Base-by-base conservation (phyloP, 1,140 invertebrate genomes). In the Telenomus remus region DNA sequence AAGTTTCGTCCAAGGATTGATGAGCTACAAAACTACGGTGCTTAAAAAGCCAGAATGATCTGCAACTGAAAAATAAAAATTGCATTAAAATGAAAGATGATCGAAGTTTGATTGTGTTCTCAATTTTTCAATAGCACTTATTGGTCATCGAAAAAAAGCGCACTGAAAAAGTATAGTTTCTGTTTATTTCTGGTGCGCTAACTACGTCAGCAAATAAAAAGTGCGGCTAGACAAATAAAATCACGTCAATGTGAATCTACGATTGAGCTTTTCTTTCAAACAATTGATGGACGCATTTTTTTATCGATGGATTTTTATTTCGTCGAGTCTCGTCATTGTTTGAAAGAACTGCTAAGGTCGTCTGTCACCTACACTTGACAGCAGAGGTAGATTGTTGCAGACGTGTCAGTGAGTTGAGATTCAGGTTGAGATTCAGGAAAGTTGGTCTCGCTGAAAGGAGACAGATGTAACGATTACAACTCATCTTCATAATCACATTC, bases 371-470 rank as follows among this genome's bases (percentile, higher is more conserved):
- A 90, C 89, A 88, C 84, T 89, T 89, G 81, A 27, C 19, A 27
- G 86, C 84, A 82, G 85, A 88, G 88, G 92, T 91, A 81, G 93
- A 91, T 89, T 94, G 94, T 90, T 95, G 94, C 86, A 94, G 93
- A 90, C 95, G 92, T 82, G 86, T 85, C 90, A 95, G 91, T 84
- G 94, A 93, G 91, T 96, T 96, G 89, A 96, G 92, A 91, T 96
- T 96, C 90, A 96, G 91, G 91, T 94, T 96, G 88, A 97, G 92
- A 93, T 97, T 97, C 90, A 98, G 93, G 92, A 97, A 98, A 87
- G 95, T 97, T 87, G 96, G 96, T 85, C 96, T 94, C 89, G 95
- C 96, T 97, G 95, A 90, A 96, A 96, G 90, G 90, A 86, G 82
- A 86, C 78, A 86, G 79, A 86, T 81, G 72, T 66, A 73, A 79